Percentiles rank a stretch among this genome's conserved stretches.
Evolutionary conservation across 2,797 vertebrate genomes (phyloP).

Genomic region (Chaunax sp.): DNA sequence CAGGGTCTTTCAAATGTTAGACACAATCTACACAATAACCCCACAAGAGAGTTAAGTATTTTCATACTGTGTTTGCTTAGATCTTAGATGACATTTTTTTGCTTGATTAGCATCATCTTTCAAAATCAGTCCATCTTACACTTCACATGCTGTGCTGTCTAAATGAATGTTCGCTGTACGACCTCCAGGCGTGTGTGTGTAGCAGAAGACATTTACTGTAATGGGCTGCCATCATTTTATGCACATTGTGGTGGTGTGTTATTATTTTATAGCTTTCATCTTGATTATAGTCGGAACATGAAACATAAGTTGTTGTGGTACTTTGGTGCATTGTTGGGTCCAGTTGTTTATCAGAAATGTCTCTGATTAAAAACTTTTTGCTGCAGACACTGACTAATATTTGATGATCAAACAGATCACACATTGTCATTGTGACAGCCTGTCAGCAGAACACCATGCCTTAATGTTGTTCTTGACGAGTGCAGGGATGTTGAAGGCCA

Average conservation of each 20-base stretch:
- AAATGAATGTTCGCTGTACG: background rate
- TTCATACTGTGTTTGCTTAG: slow-evolving; percentile 19
- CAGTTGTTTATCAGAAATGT: background rate
- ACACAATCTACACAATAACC: background rate
- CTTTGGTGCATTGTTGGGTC: background rate
- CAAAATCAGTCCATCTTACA: slow-evolving; percentile 20
- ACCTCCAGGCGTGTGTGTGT: background rate
- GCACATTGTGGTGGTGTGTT: slow-evolving; percentile 20
- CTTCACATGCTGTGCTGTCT: slow-evolving; percentile 14
- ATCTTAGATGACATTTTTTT: slow-evolving; percentile 1
- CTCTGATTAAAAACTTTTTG: slow-evolving; percentile 20
- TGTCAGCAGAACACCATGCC: background rate
- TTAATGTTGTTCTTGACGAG: slow-evolving; percentile 32
- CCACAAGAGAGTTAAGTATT: background rate
- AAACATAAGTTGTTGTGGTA: slow-evolving; percentile 28
- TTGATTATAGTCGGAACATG: slow-evolving; percentile 30
- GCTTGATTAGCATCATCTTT: slow-evolving; percentile 30
- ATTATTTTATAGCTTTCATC: slow-evolving; percentile 45
- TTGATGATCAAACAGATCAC: slow-evolving; percentile 13
- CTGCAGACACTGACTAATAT: background rate
- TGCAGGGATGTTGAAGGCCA: slow-evolving; percentile 5
- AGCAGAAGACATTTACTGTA: slow-evolving; percentile 23
- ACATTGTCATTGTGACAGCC: background rate
- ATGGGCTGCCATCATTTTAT: slow-evolving; percentile 35
- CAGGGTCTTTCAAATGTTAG: background rate